Evolutionary conservation across 1,140 invertebrate species (phyloP).

Genomic region (Pseudomyrmex dendroicus): DNA sequence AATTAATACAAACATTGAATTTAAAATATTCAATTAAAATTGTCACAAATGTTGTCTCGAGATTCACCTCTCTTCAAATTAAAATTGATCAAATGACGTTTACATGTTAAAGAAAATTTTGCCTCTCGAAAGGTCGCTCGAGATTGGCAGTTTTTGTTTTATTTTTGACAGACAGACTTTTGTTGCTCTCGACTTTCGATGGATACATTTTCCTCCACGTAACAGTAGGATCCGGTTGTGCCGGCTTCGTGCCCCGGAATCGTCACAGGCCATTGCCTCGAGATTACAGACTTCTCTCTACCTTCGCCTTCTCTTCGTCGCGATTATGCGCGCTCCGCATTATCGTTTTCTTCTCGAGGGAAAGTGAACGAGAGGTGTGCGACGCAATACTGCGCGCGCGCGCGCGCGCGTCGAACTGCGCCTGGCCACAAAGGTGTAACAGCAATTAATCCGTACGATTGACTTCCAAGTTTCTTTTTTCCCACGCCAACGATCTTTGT

Average conservation of each 20-base stretch:
- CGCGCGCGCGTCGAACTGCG: slow-evolving; percentile 3
- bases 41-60: too few relatives aligned
- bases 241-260: slow-evolving; percentile 7
- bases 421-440: slow-evolving; percentile 17
- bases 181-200: neutral
- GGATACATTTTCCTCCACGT: slow-evolving; percentile 3
- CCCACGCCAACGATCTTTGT: neutral
- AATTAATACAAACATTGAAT: too few relatives aligned
- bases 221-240: slow-evolving; percentile 62
- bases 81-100: too few relatives aligned
- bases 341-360: slow-evolving; percentile 70
- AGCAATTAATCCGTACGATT: slow-evolving; percentile 53
- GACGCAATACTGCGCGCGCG: slow-evolving; percentile 47
- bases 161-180: too few relatives aligned
- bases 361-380: slow-evolving; percentile 68
- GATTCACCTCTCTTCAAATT: too few relatives aligned
- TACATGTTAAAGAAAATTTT: too few relatives aligned
- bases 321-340: slow-evolving; percentile 43
- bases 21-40: too few relatives aligned
- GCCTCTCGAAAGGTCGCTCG: too few relatives aligned
- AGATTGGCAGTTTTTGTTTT: slow-evolving; percentile 7
- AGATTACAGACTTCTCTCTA: slow-evolving; percentile 58
- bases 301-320: slow-evolving; percentile 16
- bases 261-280: slow-evolving; percentile 72
- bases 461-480: slow-evolving; percentile 18